A percentile compares a stretch with the other conserved stretches of the same genome.
Conservation (phyloP, 1,140 invertebrate species). For the Laupala kohalensis region DNA sequence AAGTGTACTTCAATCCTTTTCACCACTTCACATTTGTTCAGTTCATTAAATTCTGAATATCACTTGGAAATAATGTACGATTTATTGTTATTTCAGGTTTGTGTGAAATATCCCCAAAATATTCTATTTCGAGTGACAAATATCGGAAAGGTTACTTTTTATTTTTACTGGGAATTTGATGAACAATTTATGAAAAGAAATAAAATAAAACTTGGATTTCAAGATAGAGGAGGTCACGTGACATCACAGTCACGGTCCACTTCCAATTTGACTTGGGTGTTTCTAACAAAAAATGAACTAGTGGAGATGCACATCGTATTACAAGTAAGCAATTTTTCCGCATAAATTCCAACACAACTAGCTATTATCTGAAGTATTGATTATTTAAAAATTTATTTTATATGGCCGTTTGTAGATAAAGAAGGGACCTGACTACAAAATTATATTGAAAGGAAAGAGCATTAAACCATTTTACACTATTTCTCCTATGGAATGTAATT, state of each 20-base stretch:
- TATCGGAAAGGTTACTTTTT: conserved; percentile 25
- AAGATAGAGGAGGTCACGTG: conserved; percentile 22
- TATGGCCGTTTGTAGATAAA: conserved; percentile 24
- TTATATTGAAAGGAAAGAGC: conserved; percentile 24
- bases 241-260: conserved; percentile 9
- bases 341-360: no score
- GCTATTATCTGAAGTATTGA: background rate
- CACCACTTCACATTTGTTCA: no score
- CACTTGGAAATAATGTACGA: background rate
- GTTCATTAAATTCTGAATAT: no score
- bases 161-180: conserved; percentile 26
- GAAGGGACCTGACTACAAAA: conserved; percentile 27
- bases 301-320: conserved; percentile 18
- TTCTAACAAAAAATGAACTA: conserved; percentile 10
- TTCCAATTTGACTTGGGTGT: conserved; percentile 7
- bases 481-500: conserved; percentile 28
- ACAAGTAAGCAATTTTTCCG: no score
- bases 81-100: background rate
- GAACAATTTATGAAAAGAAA: conserved; percentile 16
- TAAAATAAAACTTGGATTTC: conserved; percentile 18
- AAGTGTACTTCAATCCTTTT: no score
- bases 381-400: background rate
- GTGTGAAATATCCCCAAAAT: conserved; percentile 1
- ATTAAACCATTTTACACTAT: conserved; percentile 23
- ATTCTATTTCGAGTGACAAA: conserved; percentile 25